Percentiles rank a stretch among this genome's conserved stretches.
These are phyloP conservation scores for Lepidostoma basale DNA, from an alignment of 1,140 invertebrate genomes.

Conservation along the genomic window DNA sequence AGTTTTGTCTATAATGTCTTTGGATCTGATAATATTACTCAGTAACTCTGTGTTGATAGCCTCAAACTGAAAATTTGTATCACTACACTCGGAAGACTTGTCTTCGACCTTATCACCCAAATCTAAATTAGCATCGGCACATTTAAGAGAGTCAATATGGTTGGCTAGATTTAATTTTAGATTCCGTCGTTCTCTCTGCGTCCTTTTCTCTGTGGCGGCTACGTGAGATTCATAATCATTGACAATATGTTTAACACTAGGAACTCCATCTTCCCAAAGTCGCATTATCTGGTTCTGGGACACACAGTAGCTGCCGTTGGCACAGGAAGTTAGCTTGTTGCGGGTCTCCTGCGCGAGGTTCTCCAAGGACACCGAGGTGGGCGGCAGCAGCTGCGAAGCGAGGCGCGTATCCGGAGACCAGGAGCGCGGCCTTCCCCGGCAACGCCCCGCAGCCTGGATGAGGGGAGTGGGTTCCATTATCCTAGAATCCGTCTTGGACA, in stretches of 20 bases:
- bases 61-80: conserved; percentile 45
- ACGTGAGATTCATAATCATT: conserved; percentile 67
- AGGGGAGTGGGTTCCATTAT: conserved; percentile 64
- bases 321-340: conserved; percentile 81
- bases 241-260: conserved; percentile 67
- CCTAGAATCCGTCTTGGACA: conserved; percentile 57
- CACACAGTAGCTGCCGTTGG: conserved; percentile 85
- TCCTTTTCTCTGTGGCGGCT: conserved; percentile 49
- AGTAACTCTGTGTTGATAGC: conserved; percentile 26
- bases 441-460: conserved; percentile 60
- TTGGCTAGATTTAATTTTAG: conserved; percentile 69
- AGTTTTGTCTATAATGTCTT: conserved; percentile 60
- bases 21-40: conserved; percentile 42
- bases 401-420: conserved; percentile 79
- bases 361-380: conserved; percentile 66
- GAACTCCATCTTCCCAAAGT: conserved; percentile 64
- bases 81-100: conserved; percentile 48
- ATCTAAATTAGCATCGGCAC: conserved; percentile 47
- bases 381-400: conserved; percentile 63
- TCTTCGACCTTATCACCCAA: conserved; percentile 48
- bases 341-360: conserved; percentile 70
- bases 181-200: conserved; percentile 60
- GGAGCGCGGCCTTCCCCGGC: conserved; percentile 71
- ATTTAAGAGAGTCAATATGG: conserved; percentile 57
- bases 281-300: conserved; percentile 88